Percentiles rank a stretch among this genome's conserved stretches.
These are phyloP conservation scores for Podarcis raffonei DNA, from an alignment of 2,113 vertebrate species.

Conservation along the genomic window DNA sequence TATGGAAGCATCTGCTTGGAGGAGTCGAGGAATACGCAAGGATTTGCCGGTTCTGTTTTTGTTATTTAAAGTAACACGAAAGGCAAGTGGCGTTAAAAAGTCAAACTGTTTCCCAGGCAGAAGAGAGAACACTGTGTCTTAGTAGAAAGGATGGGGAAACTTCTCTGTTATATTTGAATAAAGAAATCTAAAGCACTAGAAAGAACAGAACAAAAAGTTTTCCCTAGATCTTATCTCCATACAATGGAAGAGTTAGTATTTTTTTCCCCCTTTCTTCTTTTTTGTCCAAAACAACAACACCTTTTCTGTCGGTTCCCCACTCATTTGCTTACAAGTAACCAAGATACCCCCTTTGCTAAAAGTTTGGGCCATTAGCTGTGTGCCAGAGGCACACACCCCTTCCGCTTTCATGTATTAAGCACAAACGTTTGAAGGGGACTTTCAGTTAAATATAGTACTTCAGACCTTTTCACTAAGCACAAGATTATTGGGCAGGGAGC, in stretches of 20 bases:
- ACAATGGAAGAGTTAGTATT: constrained; percentile 51
- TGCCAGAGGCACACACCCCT: constrained; percentile 28
- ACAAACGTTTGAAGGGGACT: too few species aligned
- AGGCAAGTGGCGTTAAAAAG: constrained; percentile 54
- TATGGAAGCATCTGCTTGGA: constrained; percentile 36
- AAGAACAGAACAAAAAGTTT: constrained; percentile 1
- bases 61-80: constrained; percentile 48
- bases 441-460: too few species aligned
- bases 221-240: constrained; percentile 74
- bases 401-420: too few species aligned
- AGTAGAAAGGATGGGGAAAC: constrained; percentile 67
- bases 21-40: constrained; percentile 30
- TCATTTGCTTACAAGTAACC: constrained; percentile 61
- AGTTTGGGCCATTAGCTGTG: constrained; percentile 62
- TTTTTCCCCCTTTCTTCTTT: background rate
- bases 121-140: constrained; percentile 71
- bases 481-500: too few species aligned
- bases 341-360: constrained; percentile 45
- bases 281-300: background rate
- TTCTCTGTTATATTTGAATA: constrained; percentile 68
- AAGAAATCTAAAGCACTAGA: constrained; percentile 64
- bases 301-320: constrained; percentile 48
- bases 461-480: too few species aligned
- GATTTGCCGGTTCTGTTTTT: constrained; percentile 48
- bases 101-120: constrained; percentile 64